Base-by-base conservation (phyloP, 2,797 vertebrate species). In the Malurus splendens region DNA sequence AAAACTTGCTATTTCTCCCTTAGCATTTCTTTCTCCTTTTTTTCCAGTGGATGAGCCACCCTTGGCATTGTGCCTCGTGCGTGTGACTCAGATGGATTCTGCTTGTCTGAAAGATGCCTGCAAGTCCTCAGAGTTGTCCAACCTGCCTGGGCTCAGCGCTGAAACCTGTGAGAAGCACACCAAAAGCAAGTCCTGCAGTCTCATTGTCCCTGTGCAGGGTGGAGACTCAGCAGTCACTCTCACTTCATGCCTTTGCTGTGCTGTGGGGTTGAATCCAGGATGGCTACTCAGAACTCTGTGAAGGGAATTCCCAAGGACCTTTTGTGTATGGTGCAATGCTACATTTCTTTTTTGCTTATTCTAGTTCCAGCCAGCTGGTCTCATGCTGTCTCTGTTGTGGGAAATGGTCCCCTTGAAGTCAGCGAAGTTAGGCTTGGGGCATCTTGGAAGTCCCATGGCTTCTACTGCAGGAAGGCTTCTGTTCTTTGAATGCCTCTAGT, bases 61-160 rank as follows among this genome's bases (percentile, higher is more conserved):
- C 80, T 90, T 90, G 90, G 91, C 92, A 50, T 76, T 2, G 1
- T 0, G 75, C 89, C 89, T 85, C 0, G 0, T 87, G 71, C 0
- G 3, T 87, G 73, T 95, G 93, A 91, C 89, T 95, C 86, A 95
- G 83, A 87, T 18, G 22, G 30, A 89, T 93, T 92, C 82, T 93
- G 72, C 84, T 92, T 86, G 82, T 79, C 77, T 87, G 77, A 86
- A 93, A 71, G 44, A 89, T 92, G 92, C 79, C 87, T 89, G 64
- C 57, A 48, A 91, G 42, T 87, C 68, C 86, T 93, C 82, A 59
- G 79, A 92, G 92, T 73, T 89, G 84, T 91, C 79, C 75, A 80
- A 75, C 86, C 81, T 57, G 67, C 86, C 67, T 30, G 51, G 39
- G 86, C 66, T 86, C 38, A 55, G 72, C 0, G 0, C 61, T 79